These are phyloP conservation scores for Ephialtes manifestator DNA, from an alignment of 2,888 invertebrate species.

Conservation along the genomic window DNA sequence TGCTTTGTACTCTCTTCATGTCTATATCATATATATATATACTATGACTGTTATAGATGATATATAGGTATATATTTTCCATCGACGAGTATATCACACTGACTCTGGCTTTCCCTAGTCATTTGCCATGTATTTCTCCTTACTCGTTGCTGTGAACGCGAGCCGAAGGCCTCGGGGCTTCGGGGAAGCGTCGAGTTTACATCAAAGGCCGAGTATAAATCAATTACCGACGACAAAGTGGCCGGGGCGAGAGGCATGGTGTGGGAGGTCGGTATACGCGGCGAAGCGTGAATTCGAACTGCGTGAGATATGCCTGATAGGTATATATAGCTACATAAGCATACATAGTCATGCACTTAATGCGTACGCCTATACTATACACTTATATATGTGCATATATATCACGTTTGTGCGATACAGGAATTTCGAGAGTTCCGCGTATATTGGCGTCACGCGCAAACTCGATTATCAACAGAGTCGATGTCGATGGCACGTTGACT, in stretches of 20 bases:
- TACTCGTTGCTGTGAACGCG: constrained; percentile 2
- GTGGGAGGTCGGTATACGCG: constrained; percentile 66
- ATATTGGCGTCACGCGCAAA: constrained; percentile 74
- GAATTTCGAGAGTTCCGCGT: constrained; percentile 49
- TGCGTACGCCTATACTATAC: neutral
- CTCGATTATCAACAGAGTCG: constrained; percentile 78
- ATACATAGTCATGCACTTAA: constrained; percentile 8
- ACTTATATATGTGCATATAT: neutral
- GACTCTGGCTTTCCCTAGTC: constrained; percentile 8
- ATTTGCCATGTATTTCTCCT: constrained; percentile 50
- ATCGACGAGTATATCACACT: neutral
- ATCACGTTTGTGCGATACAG: neutral
- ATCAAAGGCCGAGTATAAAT: constrained; percentile 82
- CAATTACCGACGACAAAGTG: constrained; percentile 82
- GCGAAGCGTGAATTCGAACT: constrained; percentile 50
- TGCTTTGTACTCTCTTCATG: neutral
- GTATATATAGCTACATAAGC: constrained; percentile 11
- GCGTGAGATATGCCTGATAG: constrained; percentile 49
- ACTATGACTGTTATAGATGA: neutral
- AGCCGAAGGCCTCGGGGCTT: constrained; percentile 49
- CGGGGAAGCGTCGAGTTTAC: constrained; percentile 71
- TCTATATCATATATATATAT: neutral
- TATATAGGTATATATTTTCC: constrained; percentile 9
- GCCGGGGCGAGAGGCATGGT: constrained; percentile 70
- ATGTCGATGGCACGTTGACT: constrained; percentile 75